Conservation (phyloP, 2,888 invertebrate species). For the Galeopsomyia nigrocyanea region DNA sequence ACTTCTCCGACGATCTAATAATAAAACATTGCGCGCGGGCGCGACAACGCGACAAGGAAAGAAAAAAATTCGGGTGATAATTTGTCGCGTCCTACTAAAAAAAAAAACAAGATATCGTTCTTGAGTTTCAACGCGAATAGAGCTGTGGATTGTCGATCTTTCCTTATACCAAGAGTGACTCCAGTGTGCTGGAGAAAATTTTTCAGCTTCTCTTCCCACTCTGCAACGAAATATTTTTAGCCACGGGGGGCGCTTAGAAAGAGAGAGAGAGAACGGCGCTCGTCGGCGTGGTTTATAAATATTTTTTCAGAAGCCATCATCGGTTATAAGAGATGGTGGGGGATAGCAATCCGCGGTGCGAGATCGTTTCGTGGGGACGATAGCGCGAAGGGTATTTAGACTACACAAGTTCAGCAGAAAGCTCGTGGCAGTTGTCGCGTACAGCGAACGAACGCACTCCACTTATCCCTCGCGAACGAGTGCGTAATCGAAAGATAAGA, state of each 20-base stretch:
- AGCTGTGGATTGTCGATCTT: neutral
- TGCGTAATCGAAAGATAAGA: too few relatives aligned
- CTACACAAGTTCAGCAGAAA: conserved; percentile 64
- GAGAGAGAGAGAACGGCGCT: conserved; percentile 47
- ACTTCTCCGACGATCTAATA: too few relatives aligned
- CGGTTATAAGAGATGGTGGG: conserved; percentile 39
- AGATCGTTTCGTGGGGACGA: conserved; percentile 47
- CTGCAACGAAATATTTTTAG: conserved; percentile 45
- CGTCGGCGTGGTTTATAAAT: conserved; percentile 66
- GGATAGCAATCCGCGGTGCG: conserved; percentile 14
- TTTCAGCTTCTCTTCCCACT: conserved; percentile 1
- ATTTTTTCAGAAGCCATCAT: conserved; percentile 65
- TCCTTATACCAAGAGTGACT: conserved; percentile 34
- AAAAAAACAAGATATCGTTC: conserved; percentile 19
- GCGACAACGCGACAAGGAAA: neutral
- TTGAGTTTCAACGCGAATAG: conserved; percentile 42
- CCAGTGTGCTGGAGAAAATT: conserved; percentile 6
- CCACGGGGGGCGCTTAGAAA: conserved; percentile 16
- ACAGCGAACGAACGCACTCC: neutral
- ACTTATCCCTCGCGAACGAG: neutral
- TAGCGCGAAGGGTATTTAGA: conserved; percentile 58
- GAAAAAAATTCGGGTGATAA: neutral
- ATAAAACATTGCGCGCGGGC: too few relatives aligned
- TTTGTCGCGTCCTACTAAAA: neutral
- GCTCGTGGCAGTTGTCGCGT: conserved; percentile 60